These are phyloP conservation scores for Lymantria monacha DNA, from an alignment of 2,888 invertebrate genomes.

Conservation along the genomic window DNA sequence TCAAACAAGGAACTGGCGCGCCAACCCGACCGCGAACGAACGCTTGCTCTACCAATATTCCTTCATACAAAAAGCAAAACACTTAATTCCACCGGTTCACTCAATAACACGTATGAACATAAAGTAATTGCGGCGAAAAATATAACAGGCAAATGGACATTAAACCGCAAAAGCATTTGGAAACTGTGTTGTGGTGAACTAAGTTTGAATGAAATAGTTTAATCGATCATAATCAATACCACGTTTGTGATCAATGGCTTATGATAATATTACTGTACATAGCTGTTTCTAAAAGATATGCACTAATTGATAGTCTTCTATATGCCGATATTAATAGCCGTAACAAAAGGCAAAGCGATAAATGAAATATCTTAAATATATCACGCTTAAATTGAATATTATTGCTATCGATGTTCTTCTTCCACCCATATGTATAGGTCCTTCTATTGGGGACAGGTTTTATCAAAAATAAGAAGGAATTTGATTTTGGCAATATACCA, in stretches of 20 bases:
- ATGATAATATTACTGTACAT: slow-evolving; percentile 40
- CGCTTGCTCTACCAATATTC: slow-evolving; percentile 23
- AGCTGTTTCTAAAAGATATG: slow-evolving; percentile 36
- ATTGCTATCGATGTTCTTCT: too few relatives aligned
- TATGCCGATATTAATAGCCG: slow-evolving; percentile 16
- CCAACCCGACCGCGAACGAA: slow-evolving; percentile 47
- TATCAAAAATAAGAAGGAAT: too few relatives aligned
- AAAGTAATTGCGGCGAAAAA: slow-evolving; percentile 49
- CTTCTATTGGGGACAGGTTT: too few relatives aligned
- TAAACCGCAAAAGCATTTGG: slow-evolving; percentile 63
- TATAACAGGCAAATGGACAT: slow-evolving; percentile 57
- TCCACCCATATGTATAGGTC: too few relatives aligned
- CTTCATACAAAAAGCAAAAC: slow-evolving; percentile 24
- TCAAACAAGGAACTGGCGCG: slow-evolving; percentile 74
- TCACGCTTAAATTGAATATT: too few relatives aligned
- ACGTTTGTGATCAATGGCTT: slow-evolving; percentile 36
- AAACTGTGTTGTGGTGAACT: slow-evolving; percentile 62
- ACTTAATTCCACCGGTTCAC: slow-evolving; percentile 47
- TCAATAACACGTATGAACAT: slow-evolving; percentile 39
- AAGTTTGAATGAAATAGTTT: slow-evolving; percentile 50
- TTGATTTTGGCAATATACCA: too few relatives aligned
- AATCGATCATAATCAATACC: slow-evolving; percentile 48
- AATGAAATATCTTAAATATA: not conserved
- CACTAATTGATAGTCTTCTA: too few relatives aligned
- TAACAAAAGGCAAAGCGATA: slow-evolving; percentile 14